A percentile compares a stretch with the other conserved stretches of the same genome.
These are phyloP conservation scores for Agriopis leucophaearia DNA, from an alignment of 2,888 invertebrate genomes.

Conservation along the genomic window DNA sequence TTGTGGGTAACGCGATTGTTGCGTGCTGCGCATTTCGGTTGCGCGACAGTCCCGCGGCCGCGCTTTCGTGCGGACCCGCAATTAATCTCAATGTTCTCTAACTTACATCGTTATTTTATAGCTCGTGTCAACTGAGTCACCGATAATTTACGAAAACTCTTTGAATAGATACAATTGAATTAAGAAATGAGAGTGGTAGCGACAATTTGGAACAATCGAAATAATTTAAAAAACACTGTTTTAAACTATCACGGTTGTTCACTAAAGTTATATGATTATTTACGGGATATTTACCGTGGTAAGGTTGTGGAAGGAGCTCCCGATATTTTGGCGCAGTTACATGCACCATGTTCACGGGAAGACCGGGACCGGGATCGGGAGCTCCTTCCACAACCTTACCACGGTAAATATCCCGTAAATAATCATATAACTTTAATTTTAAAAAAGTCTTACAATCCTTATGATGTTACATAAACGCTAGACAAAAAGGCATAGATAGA, in stretches of 20 bases:
- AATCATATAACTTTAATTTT: no score
- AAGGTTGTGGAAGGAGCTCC: no score
- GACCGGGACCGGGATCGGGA: no score
- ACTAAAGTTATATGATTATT: no score
- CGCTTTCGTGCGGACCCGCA: constrained; percentile 58
- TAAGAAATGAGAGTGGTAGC: constrained; percentile 22
- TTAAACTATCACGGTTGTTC: no score
- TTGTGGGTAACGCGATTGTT: constrained; percentile 45
- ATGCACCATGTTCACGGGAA: no score
- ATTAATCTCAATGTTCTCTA: constrained; percentile 61
- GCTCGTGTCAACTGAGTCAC: constrained; percentile 54
- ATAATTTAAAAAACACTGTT: no score
- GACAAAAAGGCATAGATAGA: constrained; percentile 58
- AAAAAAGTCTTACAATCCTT: constrained; percentile 9
- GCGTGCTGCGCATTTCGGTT: constrained; percentile 52
- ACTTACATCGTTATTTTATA: constrained; percentile 55
- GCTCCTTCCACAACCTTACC: no score
- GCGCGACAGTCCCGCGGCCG: constrained; percentile 46
- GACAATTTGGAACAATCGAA: constrained; percentile 21
- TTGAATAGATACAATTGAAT: constrained; percentile 38
- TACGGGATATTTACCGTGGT: no score
- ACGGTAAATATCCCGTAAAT: no score
- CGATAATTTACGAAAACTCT: constrained; percentile 36
- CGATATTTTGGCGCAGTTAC: no score
- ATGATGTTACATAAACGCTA: constrained; percentile 53